A percentile compares a stretch with the other conserved stretches of the same genome.
These are phyloP conservation scores for Hypocryptadius cinnamomeus DNA, from an alignment of 2,113 vertebrate species.

Conservation along the genomic window DNA sequence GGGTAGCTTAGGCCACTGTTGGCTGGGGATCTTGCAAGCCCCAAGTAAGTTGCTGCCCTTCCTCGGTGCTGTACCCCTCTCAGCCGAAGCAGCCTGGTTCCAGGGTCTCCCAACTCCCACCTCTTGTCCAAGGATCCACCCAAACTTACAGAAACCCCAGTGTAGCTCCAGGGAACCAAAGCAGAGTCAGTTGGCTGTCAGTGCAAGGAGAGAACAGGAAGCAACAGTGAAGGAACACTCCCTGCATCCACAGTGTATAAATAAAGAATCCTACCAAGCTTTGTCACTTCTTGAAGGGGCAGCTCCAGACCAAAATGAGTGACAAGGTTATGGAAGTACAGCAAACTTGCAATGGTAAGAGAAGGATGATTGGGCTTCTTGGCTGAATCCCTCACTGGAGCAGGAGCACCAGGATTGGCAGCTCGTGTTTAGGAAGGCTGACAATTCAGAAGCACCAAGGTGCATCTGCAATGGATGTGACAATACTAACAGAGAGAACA, in stretches of 20 bases:
- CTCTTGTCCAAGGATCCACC: not conserved
- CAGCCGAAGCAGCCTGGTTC: not conserved
- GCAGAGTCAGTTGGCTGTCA: not conserved
- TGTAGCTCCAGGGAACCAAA: not conserved
- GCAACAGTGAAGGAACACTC: not conserved
- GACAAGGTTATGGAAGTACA: not conserved
- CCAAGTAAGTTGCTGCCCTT: fast-evolving
- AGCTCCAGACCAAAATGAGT: not conserved
- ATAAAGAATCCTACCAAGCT: not conserved
- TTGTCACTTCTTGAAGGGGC: not conserved
- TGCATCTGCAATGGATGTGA: not conserved
- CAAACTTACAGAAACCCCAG: not conserved
- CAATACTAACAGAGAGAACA: not conserved
- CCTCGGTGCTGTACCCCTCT: not conserved
- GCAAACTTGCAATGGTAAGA: not conserved
- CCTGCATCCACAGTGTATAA: not conserved
- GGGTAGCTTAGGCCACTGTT: not conserved
- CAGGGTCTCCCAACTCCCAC: not conserved
- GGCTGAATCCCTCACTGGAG: not conserved
- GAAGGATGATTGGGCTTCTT: not conserved
- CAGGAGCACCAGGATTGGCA: fast-evolving
- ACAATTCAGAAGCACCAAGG: not conserved
- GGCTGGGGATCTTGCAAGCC: not conserved
- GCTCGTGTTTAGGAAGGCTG: fast-evolving
- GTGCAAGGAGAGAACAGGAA: not conserved